These are phyloP conservation scores for Zosterops hypoxanthus DNA, from an alignment of 2,113 vertebrate species.

Conservation along the genomic window DNA sequence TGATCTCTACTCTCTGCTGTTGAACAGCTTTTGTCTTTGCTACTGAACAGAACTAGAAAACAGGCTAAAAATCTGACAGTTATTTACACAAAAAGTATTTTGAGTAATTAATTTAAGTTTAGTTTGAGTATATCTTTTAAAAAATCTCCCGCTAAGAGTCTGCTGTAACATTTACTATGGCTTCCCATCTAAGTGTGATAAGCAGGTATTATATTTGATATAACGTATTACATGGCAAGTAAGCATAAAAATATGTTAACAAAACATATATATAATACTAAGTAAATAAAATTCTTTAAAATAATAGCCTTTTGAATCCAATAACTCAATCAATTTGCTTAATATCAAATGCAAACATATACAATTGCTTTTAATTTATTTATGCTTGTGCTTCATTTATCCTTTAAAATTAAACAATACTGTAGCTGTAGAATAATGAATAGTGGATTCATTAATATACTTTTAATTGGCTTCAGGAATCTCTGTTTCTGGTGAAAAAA, in stretches of 20 bases:
- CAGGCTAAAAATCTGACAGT: neutral
- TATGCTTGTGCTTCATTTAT: neutral
- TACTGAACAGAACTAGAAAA: neutral
- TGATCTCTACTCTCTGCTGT: neutral
- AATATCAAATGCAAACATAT: neutral
- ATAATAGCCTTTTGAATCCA: neutral
- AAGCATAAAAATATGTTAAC: neutral
- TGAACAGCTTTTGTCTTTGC: neutral
- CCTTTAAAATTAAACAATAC: neutral
- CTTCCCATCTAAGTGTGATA: neutral
- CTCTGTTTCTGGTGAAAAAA: conserved; percentile 4
- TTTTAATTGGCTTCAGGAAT: neutral
- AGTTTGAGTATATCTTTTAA: neutral
- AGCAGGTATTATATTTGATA: neutral
- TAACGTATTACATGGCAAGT: neutral
- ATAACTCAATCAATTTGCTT: neutral
- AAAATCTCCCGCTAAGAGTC: neutral
- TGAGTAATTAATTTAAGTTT: neutral
- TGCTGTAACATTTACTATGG: neutral
- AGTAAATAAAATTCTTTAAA: neutral
- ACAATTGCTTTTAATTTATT: neutral
- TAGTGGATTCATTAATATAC: neutral
- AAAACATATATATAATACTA: neutral
- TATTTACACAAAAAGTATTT: neutral
- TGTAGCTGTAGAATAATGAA: neutral